Conservation (phyloP, 2,888 invertebrate genomes). For the Oligia fasciuncula region DNA sequence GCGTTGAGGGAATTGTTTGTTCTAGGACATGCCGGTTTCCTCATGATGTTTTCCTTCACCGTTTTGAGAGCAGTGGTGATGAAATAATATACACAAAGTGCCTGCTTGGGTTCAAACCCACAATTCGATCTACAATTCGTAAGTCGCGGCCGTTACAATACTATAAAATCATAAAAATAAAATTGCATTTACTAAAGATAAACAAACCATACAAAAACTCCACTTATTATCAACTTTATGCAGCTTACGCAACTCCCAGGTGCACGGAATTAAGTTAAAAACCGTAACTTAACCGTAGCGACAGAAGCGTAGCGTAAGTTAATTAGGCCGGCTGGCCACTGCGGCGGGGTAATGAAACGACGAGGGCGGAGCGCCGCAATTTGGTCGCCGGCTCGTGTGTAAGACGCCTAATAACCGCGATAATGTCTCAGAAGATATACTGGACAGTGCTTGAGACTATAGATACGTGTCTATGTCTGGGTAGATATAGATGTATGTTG, state of each 20-base stretch:
- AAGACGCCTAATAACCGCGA: constrained; percentile 42
- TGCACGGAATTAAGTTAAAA: constrained; percentile 44
- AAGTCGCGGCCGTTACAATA: not conserved
- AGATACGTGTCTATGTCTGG: not conserved
- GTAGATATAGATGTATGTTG: not conserved
- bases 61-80: not conserved
- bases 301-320: constrained; percentile 49
- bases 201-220: not conserved
- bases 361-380: constrained; percentile 21
- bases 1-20: too few relatives aligned
- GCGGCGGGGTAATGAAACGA: constrained; percentile 57
- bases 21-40: not conserved
- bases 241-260: constrained; percentile 35
- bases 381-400: constrained; percentile 36
- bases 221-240: constrained; percentile 29
- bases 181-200: not conserved
- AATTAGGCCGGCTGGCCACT: constrained; percentile 57
- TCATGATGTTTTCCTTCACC: not conserved
- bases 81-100: too few relatives aligned
- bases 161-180: not conserved
- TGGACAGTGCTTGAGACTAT: constrained; percentile 12
- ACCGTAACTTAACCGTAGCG: constrained; percentile 32
- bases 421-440: constrained; percentile 45
- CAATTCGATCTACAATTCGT: not conserved
- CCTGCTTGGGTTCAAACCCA: not conserved